Base-by-base conservation (phyloP, 2,888 invertebrate genomes). In the Dasysyrphus tricinctus region DNA sequence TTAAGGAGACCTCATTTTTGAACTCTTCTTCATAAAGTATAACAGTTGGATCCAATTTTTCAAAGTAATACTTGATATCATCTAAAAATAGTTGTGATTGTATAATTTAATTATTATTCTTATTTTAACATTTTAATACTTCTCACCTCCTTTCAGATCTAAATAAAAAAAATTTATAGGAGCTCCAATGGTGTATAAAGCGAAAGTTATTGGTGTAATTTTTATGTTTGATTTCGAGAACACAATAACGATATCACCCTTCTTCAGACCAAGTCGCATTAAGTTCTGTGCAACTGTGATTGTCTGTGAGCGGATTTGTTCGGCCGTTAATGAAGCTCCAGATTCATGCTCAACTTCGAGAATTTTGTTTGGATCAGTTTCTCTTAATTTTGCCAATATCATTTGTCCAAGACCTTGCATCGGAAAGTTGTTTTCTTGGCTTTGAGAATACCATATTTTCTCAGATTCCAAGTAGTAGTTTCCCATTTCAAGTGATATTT, bases 81-180 rank as follows among this genome's bases (percentile, higher is more conserved):
- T 86, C 88, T 88, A 12, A 11, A 84, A 80, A 24, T 0, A 24
- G 11, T 14, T 14, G 32, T 29, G 9, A 12, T 6, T 29, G 0
- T 24, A 2, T 24, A 29, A 29, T 29, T 14, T 12, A 24, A 12
- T 51, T 3, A 12, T 51, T 3, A 24, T 24, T 47, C 2, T 3
- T 8, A 16, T 1, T 7, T 29, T 51, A 7, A 24, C 7, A 24
- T 12, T 14, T 2, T 11, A 24, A 24, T 51, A 2, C 12, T 24
- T 24, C 87, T 70, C 56, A 89, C 88, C 88, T 42, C 63, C 73
- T 42, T 83, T 73, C 2, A 88, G 72, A 19, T 80, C 80, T 0
- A 88, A 78, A 42, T 89, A 88, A 70, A 89, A 89, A 47, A 84
- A 89, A 37, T 88, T 88, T 0, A 89, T 69, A 11, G 85, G 78